Evolutionary conservation across 2,797 vertebrate species (phyloP), one percentile per base, ranked within the genome.

Genomic region (Buceros bicornis): DNA sequence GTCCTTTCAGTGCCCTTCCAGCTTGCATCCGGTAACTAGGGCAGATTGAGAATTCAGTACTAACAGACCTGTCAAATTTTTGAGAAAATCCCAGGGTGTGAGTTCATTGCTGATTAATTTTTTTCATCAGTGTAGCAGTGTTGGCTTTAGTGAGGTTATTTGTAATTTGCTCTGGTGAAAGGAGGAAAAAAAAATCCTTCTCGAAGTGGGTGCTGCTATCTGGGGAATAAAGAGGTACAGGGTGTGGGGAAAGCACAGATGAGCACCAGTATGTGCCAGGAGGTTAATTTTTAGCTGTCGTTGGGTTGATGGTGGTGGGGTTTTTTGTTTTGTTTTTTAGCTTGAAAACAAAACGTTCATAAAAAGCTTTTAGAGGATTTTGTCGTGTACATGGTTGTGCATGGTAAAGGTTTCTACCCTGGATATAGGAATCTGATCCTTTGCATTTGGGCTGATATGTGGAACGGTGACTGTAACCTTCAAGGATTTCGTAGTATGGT

Each of bases 1-100:
- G 93, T 96, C 93, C 94, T 97, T 94, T 96, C 57, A 78, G 1
- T 91, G 86, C 95, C 82, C 88, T 95, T 96, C 94, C 69, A 82
- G 22, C 50, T 87, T 1, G 0, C 74, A 87, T 93, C 74, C 91
- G 89, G 72, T 96, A 96, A 95, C 92, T 95, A 89, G 93, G 95
- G 87, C 94, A 96, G 74, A 82, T 17, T 89, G 89, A 96, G 83
- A 94, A 90, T 87, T 87, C 90, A 85, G n/a, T 58, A 92, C 90
- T 95, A 95, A 95, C 86, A 95, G 90, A 87, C 81, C 81, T 92
- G 81, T 97, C 90, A 95, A 56, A 89, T 91, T 97, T 97, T 95
- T 96, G 53, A 94, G 93, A 90, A 94, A 96, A 93, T 93, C 94
- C 81, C 86, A 81, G 67, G 74, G 78, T 93, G 62, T 96, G 90